A percentile compares a stretch with the other conserved stretches of the same genome.
Conservation (phyloP, 2,797 vertebrate genomes). For the Sparidentex hasta region DNA sequence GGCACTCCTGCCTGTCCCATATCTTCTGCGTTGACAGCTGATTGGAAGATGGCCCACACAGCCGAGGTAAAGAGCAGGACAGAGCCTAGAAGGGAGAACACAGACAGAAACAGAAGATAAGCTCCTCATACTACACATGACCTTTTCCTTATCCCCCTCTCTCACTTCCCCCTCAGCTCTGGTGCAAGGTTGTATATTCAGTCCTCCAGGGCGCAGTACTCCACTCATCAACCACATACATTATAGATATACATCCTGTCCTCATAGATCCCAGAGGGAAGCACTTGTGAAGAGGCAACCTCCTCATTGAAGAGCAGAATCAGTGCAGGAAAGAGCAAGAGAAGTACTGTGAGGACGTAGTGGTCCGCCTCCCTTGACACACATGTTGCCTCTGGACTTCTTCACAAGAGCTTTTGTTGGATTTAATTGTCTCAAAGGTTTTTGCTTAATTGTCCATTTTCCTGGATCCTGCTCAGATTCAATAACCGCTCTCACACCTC, state of each 20-base stretch:
- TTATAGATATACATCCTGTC: conserved; percentile 64
- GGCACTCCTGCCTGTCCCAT: conserved; percentile 34
- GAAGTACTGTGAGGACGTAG: neutral
- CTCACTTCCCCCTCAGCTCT: conserved; percentile 39
- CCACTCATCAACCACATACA: conserved; percentile 55
- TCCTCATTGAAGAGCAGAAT: conserved; percentile 21
- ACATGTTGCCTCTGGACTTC: conserved; percentile 17
- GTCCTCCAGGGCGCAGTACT: conserved; percentile 32
- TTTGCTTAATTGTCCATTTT: conserved; percentile 50
- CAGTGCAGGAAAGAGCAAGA: neutral
- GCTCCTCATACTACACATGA: conserved; percentile 34
- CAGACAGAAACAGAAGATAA: conserved; percentile 17
- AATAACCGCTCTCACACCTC: conserved; percentile 59
- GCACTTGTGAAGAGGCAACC: conserved; percentile 33
- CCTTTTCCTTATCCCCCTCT: conserved; percentile 43
- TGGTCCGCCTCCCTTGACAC: neutral
- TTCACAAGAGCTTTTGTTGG: neutral
- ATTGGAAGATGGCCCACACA: conserved; percentile 57
- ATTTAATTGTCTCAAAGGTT: conserved; percentile 29
- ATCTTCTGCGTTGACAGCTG: conserved; percentile 72
- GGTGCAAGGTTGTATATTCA: conserved; percentile 47
- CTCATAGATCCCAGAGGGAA: conserved; percentile 43
- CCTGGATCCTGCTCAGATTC: conserved; percentile 29
- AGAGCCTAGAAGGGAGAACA: conserved; percentile 3
- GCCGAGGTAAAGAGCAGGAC: conserved; percentile 52